phyloP scores from a whole-genome alignment of 1,140 invertebrate genomes.

The Apocrypta bakeri region DNA sequence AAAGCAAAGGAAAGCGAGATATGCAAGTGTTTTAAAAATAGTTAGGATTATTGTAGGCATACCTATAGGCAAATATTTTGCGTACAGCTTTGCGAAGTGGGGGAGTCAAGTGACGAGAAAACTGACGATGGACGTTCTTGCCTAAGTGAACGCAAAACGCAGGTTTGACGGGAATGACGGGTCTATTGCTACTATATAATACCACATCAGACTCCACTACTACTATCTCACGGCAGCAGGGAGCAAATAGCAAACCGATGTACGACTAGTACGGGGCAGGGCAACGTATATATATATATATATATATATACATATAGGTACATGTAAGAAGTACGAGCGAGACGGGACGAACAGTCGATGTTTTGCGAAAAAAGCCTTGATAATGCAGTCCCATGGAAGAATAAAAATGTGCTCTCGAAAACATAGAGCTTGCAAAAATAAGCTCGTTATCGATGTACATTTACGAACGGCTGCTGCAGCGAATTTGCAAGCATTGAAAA shows the following conservation, averaged over 20 bases:
- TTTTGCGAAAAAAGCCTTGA: neutral
- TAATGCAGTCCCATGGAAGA: neutral
- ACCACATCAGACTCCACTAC: no score
- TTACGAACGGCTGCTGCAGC: no score
- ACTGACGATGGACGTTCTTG: neutral
- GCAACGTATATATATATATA: neutral
- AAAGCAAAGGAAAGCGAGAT: no score
- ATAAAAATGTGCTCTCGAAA: no score
- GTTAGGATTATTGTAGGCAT: no score
- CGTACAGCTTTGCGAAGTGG: no score
- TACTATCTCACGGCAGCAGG: neutral
- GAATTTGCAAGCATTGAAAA: no score
- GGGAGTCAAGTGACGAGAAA: neutral
- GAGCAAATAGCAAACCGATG: neutral
- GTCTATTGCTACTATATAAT: neutral
- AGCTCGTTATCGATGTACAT: no score
- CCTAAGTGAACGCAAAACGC: neutral
- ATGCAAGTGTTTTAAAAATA: no score
- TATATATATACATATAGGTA: neutral
- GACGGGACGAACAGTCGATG: neutral
- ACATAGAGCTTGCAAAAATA: no score
- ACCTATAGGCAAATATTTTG: no score
- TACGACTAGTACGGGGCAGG: neutral
- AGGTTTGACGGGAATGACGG: conserved; percentile 4
- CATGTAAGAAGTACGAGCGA: neutral